Conservation (phyloP, 2,888 invertebrate species). For the Chalcis sispes region DNA sequence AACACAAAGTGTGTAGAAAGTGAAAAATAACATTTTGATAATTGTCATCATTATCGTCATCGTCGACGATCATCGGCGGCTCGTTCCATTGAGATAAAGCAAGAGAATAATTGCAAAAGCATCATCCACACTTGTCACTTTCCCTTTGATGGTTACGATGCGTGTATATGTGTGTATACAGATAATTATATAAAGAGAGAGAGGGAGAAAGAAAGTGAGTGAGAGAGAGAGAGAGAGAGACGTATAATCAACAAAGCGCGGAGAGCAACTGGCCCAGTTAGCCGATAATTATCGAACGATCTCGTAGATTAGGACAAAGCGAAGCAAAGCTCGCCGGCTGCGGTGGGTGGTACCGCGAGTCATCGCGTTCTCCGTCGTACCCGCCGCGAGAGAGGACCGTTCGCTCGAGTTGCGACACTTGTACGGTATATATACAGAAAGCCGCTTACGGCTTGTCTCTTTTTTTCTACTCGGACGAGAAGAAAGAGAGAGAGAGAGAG, state of each 20-base stretch:
- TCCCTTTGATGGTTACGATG: conserved; percentile 27
- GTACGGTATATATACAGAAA: too few species aligned
- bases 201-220: too few species aligned
- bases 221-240: neutral
- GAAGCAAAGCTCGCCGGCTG: conserved; percentile 29
- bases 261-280: conserved; percentile 51
- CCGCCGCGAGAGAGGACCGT: conserved; percentile 9
- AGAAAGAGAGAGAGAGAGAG: neutral
- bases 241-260: too few species aligned
- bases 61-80: conserved; percentile 9
- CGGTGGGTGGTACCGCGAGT: conserved; percentile 60
- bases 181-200: neutral
- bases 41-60: neutral
- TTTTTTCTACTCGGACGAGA: too few species aligned
- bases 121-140: conserved; percentile 56
- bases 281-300: conserved; percentile 56
- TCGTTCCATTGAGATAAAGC: neutral
- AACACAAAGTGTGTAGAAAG: conserved; percentile 14
- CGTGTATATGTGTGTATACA: too few species aligned
- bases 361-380: conserved; percentile 38
- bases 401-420: neutral
- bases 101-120: conserved; percentile 46
- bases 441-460: too few species aligned
- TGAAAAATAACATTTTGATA: conserved; percentile 33
- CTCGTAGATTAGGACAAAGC: conserved; percentile 51